phyloP scores from a whole-genome alignment of 2,797 vertebrate genomes.

The Epinephelus awoara region DNA sequence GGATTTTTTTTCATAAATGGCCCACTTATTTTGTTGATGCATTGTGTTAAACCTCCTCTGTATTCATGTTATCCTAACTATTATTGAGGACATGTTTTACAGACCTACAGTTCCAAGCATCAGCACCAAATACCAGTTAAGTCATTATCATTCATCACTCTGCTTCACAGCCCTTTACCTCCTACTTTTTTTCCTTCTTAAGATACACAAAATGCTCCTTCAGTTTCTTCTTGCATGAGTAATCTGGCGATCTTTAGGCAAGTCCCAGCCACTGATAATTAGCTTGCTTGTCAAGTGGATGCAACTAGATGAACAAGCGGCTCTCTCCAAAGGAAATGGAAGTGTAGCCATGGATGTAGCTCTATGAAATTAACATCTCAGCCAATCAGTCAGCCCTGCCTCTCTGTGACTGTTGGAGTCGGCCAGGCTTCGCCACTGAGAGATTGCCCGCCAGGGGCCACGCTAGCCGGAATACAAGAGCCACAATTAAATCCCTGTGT shows the following conservation, averaged over 20 bases:
- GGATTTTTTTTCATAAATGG: neutral
- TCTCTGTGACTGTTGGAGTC: conserved; percentile 45
- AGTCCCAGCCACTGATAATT: conserved; percentile 68
- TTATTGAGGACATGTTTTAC: conserved; percentile 28
- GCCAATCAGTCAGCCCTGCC: conserved; percentile 65
- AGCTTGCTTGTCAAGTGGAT: conserved; percentile 66
- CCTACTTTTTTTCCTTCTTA: conserved; percentile 34
- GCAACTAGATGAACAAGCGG: conserved; percentile 53
- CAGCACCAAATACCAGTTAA: conserved; percentile 43
- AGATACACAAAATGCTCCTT: conserved; percentile 41
- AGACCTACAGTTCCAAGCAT: conserved; percentile 9
- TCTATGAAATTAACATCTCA: conserved; percentile 69
- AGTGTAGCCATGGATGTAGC: conserved; percentile 67
- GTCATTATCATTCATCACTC: conserved; percentile 58
- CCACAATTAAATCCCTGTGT: conserved; percentile 76
- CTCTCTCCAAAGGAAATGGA: conserved; percentile 61
- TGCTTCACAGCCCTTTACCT: conserved; percentile 44
- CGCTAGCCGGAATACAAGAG: conserved; percentile 66
- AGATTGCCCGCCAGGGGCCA: conserved; percentile 51
- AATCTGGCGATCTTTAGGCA: conserved; percentile 53
- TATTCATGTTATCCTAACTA: neutral
- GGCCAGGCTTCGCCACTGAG: conserved; percentile 44
- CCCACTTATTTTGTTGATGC: neutral
- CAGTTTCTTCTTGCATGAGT: conserved; percentile 25
- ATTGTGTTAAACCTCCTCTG: neutral